Evolutionary conservation across 1,140 invertebrate species (phyloP), one percentile per base, ranked within the genome.

Genomic region (Brachystomella parvula): DNA sequence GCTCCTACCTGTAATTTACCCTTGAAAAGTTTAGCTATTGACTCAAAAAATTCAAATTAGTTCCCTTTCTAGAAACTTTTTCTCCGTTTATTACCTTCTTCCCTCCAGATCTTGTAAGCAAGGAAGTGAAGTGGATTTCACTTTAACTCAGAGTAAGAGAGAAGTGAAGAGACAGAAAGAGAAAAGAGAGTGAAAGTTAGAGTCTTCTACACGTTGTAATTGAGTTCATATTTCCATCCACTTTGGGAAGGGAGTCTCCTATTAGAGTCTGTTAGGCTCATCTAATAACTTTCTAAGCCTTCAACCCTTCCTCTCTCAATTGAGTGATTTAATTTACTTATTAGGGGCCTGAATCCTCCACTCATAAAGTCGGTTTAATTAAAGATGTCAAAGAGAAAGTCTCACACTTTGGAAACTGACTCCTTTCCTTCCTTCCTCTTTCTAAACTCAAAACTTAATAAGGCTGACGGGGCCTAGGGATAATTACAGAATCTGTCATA

Each of bases 41-140:
- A 53, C 49, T 19, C 49, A 53, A 53, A 24, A 53, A 53, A 53
- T 53, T 53, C 49, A 53, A 53, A 53, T 53, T 53, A 53, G 49
- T 53, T 53, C 24, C 24, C 9, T 53, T 24, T 6, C 21, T 6
- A 9, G 19, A 19, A 53, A 53, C 49, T 53, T 53, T 53, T 24
- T 53, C 24, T n/a, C n/a, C n/a, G n/a, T n/a, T n/a, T n/a, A n/a
- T n/a, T n/a, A n/a, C n/a, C n/a, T n/a, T n/a, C n/a, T n/a, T n/a
- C n/a, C n/a, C n/a, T n/a, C n/a, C n/a, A n/a, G n/a, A n/a, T n/a
- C n/a, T n/a, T n/a, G n/a, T n/a, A n/a, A n/a, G n/a, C n/a, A n/a
- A n/a, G n/a, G n/a, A n/a, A n/a, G n/a, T n/a, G n/a, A n/a, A n/a
- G n/a, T n/a, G 19, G 12, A 53, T 15, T 53, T 17, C 9, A 19